Conservation (phyloP, 2,888 invertebrate genomes). For the Parnassius smintheus region DNA sequence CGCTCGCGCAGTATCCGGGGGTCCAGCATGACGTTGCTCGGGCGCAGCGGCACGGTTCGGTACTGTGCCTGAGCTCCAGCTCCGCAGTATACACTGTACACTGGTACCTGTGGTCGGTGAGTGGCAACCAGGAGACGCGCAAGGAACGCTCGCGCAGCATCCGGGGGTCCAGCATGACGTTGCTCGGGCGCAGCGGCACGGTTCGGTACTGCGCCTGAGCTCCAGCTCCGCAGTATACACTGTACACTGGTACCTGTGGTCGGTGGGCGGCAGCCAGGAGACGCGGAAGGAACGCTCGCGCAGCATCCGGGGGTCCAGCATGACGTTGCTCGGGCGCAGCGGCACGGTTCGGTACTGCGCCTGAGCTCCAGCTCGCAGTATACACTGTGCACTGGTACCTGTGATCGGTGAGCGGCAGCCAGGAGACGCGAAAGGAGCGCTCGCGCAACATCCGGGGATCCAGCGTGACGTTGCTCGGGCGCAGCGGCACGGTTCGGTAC, state of each 20-base stretch:
- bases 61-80: conserved; percentile 95
- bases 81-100: conserved; percentile 87
- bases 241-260: conserved; percentile 75
- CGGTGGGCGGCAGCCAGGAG: conserved; percentile 92
- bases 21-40: conserved; percentile 91
- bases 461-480: too few species aligned
- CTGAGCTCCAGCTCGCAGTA: too few species aligned
- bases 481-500: conserved; percentile 94
- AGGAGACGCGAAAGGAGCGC: too few species aligned
- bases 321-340: conserved; percentile 91
- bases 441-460: too few species aligned
- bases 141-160: too few species aligned
- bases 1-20: conserved; percentile 85
- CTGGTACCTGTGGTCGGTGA: too few species aligned
- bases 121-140: too few species aligned
- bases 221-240: background rate
- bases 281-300: conserved; percentile 90
- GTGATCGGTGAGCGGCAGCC: too few species aligned
- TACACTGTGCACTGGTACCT: too few species aligned
- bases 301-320: conserved; percentile 86
- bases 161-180: conserved; percentile 82
- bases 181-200: conserved; percentile 94
- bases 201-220: background rate
- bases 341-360: conserved; percentile 97
- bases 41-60: conserved; percentile 93